Conservation (phyloP, 2,888 invertebrate genomes). For the Cistogaster globosa region DNA sequence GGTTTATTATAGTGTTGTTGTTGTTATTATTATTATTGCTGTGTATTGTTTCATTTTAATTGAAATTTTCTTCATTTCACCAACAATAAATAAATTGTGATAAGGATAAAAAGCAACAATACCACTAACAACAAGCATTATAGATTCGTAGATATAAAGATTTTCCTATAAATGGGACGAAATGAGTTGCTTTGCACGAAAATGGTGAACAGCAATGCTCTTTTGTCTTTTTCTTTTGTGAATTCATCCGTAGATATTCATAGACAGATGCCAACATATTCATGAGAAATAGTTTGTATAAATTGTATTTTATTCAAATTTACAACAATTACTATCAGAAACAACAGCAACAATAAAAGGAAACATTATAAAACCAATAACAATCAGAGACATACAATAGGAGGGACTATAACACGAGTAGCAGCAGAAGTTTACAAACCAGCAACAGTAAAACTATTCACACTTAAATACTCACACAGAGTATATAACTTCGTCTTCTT, state of each 20-base stretch:
- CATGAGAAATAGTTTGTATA: background rate
- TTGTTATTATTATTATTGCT: conserved; percentile 46
- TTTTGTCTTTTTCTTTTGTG: conserved; percentile 31
- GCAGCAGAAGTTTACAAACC: background rate
- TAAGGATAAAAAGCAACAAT: conserved; percentile 72
- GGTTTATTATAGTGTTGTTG: conserved; percentile 24
- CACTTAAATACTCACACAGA: no score
- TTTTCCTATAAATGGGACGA: conserved; percentile 4
- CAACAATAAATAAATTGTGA: conserved; percentile 73
- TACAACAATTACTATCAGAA: conserved; percentile 65
- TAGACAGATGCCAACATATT: background rate
- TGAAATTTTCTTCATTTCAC: conserved; percentile 79
- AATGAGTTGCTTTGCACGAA: background rate
- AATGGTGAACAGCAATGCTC: no score
- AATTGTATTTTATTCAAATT: conserved; percentile 52
- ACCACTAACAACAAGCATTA: conserved; percentile 13
- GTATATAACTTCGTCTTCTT: no score
- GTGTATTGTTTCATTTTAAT: conserved; percentile 82
- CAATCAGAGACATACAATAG: conserved; percentile 24
- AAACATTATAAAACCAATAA: conserved; percentile 34
- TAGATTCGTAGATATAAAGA: conserved; percentile 3
- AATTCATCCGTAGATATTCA: background rate
- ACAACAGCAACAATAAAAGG: conserved; percentile 36
- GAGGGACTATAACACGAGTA: background rate
- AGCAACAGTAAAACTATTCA: no score